phyloP scores from a whole-genome alignment of 2,113 vertebrate species.

The Brachyistius frenatus region DNA sequence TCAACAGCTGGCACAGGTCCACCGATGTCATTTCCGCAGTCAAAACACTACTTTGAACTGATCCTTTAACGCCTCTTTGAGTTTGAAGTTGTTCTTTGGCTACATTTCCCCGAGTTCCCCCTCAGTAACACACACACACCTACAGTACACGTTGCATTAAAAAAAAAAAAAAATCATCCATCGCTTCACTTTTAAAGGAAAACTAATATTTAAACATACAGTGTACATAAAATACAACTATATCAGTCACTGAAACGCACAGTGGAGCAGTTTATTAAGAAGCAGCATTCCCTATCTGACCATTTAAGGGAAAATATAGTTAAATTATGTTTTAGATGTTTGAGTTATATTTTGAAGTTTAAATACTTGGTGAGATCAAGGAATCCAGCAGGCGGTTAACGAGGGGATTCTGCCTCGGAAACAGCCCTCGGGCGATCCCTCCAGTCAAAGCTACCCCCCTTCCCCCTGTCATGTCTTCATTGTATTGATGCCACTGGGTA shows the following conservation, averaged over 20 bases:
- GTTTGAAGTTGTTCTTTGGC: slow-evolving; percentile 22
- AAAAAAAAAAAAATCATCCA: too few relatives aligned
- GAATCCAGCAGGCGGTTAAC: slow-evolving; percentile 12
- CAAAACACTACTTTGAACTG: slow-evolving; percentile 13
- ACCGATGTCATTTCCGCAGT: not conserved
- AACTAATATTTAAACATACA: slow-evolving; percentile 6
- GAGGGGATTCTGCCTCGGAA: slow-evolving; percentile 11
- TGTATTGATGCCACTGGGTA: slow-evolving; percentile 23
- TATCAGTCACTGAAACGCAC: not conserved
- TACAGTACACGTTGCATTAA: not conserved
- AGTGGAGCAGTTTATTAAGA: not conserved
- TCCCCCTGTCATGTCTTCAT: slow-evolving; percentile 28
- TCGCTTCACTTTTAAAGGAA: slow-evolving; percentile 10
- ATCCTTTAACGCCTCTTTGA: not conserved
- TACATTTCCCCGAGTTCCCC: not conserved
- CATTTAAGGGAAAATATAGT: not conserved
- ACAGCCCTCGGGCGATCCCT: slow-evolving; percentile 15
- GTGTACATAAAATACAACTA: slow-evolving; percentile 15
- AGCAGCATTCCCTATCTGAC: not conserved
- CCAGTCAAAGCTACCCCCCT: slow-evolving; percentile 12
- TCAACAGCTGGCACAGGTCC: too few relatives aligned
- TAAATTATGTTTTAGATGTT: not conserved
- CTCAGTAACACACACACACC: slow-evolving; percentile 15
- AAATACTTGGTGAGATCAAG: slow-evolving; percentile 21
- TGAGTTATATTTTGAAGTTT: slow-evolving; percentile 6